Evolutionary conservation across 2,797 vertebrate genomes (phyloP).

Genomic region (Epinephelus malabaricus): DNA sequence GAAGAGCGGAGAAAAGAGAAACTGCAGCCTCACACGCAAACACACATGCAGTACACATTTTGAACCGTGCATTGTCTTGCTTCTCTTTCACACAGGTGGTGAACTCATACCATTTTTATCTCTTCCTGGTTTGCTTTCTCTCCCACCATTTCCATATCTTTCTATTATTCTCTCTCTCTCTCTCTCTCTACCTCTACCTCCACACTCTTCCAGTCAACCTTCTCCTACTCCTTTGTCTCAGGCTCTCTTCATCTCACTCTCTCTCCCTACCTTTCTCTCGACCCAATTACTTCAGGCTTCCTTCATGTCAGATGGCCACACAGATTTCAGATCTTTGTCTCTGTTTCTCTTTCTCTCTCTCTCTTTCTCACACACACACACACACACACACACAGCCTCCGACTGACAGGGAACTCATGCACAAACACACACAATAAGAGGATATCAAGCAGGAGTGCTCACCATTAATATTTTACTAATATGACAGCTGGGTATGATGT

Average conservation of each 20-base stretch:
- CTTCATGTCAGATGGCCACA: conserved; percentile 60
- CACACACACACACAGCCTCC: conserved; percentile 22
- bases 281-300: conserved; percentile 72
- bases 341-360: conserved; percentile 26
- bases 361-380: neutral
- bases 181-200: conserved; percentile 10
- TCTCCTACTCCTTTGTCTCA: conserved; percentile 1
- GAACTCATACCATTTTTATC: neutral
- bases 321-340: conserved; percentile 63
- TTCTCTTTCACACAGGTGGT: conserved; percentile 18
- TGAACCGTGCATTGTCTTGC: neutral
- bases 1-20: neutral
- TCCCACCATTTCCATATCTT: conserved; percentile 17
- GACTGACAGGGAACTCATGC: conserved; percentile 49
- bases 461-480: conserved; percentile 85
- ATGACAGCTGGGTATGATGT: conserved; percentile 78
- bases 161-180: conserved; percentile 17
- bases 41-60: neutral
- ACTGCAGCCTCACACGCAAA: neutral
- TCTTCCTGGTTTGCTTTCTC: neutral
- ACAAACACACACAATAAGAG: conserved; percentile 57
- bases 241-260: neutral
- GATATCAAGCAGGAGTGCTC: conserved; percentile 70
- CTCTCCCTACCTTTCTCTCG: conserved; percentile 24
- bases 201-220: neutral